These are phyloP conservation scores for Diploptera punctata DNA, from an alignment of 2,888 invertebrate species.

Conservation along the genomic window DNA sequence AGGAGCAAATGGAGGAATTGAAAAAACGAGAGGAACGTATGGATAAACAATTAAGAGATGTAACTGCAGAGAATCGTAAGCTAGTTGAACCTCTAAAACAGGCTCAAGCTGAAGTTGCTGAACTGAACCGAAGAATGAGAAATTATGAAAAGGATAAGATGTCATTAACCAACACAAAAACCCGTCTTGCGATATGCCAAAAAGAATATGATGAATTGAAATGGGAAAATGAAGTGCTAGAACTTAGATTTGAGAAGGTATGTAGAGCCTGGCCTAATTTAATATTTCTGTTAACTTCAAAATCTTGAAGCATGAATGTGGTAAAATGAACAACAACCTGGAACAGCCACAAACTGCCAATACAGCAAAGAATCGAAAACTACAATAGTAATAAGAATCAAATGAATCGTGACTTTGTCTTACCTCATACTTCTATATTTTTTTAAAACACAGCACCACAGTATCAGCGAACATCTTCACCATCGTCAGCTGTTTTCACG, in stretches of 20 bases:
- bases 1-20: slow-evolving; percentile 78
- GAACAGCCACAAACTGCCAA: not conserved
- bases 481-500: too few relatives aligned
- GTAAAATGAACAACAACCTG: too few relatives aligned
- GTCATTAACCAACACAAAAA: slow-evolving; percentile 68
- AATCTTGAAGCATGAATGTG: too few relatives aligned
- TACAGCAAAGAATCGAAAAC: not conserved
- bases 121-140: slow-evolving; percentile 76
- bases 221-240: slow-evolving; percentile 72
- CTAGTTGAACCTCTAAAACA: slow-evolving; percentile 75
- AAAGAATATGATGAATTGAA: slow-evolving; percentile 64
- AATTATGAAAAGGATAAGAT: slow-evolving; percentile 87
- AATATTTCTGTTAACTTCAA: too few relatives aligned
- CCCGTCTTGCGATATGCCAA: slow-evolving; percentile 52
- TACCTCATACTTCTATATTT: too few relatives aligned
- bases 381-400: too few relatives aligned
- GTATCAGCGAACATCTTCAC: too few relatives aligned
- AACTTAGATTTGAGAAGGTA: slow-evolving; percentile 78
- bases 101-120: slow-evolving; percentile 73
- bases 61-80: slow-evolving; percentile 74
- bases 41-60: slow-evolving; percentile 70
- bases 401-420: too few relatives aligned
- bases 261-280: too few relatives aligned
- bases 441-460: too few relatives aligned
- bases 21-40: slow-evolving; percentile 81